These are phyloP conservation scores for Drosophila neotestacea DNA, from an alignment of 2,888 invertebrate genomes.

Conservation along the genomic window DNA sequence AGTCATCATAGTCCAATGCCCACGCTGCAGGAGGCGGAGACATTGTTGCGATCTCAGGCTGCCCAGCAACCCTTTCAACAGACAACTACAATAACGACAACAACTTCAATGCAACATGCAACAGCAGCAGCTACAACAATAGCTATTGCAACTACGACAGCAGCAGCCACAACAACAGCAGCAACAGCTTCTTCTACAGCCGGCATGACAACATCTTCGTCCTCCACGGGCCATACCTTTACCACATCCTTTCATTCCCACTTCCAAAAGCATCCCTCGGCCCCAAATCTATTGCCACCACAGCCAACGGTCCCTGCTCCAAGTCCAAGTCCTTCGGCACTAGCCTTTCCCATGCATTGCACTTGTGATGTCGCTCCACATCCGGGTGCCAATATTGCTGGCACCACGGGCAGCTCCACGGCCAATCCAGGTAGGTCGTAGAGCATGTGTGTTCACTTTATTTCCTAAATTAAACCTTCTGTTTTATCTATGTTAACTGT, in stretches of 20 bases:
- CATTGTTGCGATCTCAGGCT: constrained; percentile 68
- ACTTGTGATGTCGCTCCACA: constrained; percentile 83
- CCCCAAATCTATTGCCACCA: constrained; percentile 80
- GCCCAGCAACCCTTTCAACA: constrained; percentile 58
- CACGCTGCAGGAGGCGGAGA: constrained; percentile 81
- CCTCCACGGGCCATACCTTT: constrained; percentile 49
- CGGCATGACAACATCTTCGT: constrained; percentile 38
- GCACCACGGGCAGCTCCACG: constrained; percentile 56
- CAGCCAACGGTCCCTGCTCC: constrained; percentile 71
- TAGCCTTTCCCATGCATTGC: constrained; percentile 80
- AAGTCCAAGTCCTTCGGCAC: constrained; percentile 81
- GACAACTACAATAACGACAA: constrained; percentile 26
- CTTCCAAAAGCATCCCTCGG: constrained; percentile 84
- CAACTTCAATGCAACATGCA: constrained; percentile 19
- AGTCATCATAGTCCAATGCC: constrained; percentile 83
- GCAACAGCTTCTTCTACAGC: constrained; percentile 26
- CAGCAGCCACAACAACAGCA: constrained; percentile 19
- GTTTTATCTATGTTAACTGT: constrained; percentile 21
- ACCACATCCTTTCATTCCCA: constrained; percentile 79
- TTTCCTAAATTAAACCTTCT: background rate
- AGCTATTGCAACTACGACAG: constrained; percentile 19
- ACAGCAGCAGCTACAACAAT: constrained; percentile 20
- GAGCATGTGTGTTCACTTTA: constrained; percentile 80
- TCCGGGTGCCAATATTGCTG: constrained; percentile 48
- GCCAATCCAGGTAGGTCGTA: constrained; percentile 85